Conservation (phyloP, 2,888 invertebrate species). For the Coenonympha arcania region DNA sequence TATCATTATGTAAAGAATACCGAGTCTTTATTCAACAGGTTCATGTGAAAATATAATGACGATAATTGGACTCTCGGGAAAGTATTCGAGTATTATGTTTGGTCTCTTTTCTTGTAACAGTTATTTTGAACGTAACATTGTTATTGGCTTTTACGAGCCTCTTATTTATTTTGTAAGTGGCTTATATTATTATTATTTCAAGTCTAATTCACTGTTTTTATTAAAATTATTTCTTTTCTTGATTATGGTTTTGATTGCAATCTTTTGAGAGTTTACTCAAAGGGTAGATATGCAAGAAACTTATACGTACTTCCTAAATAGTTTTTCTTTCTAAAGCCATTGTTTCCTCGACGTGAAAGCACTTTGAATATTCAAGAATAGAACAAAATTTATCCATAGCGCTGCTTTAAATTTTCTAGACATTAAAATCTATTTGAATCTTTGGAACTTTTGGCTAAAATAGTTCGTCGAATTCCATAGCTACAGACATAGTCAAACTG, state of each 20-base stretch:
- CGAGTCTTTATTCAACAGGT: neutral
- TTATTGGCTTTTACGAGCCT: too few relatives aligned
- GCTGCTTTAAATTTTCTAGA: constrained; percentile 35
- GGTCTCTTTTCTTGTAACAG: neutral
- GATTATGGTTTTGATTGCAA: neutral
- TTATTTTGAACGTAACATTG: constrained; percentile 6
- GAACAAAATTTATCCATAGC: constrained; percentile 29
- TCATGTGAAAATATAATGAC: constrained; percentile 30
- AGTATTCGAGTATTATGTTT: neutral
- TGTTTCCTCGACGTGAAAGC: constrained; percentile 9
- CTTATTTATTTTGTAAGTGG: too few relatives aligned
- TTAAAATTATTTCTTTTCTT: too few relatives aligned
- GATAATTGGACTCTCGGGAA: constrained; percentile 33
- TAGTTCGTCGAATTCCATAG: constrained; percentile 26
- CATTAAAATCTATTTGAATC: constrained; percentile 40
- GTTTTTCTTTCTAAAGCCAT: neutral
- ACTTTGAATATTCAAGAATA: constrained; percentile 27
- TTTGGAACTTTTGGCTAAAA: constrained; percentile 37
- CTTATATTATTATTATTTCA: too few relatives aligned
- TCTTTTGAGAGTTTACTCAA: neutral
- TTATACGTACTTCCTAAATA: too few relatives aligned
- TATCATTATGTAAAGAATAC: neutral
- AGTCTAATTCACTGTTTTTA: too few relatives aligned
- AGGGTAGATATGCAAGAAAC: too few relatives aligned
- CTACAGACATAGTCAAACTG: constrained; percentile 30